Evolutionary conservation across 1,140 invertebrate genomes (phyloP), one percentile per base, ranked within the genome.

Genomic region (Acromyrmex heyeri): DNA sequence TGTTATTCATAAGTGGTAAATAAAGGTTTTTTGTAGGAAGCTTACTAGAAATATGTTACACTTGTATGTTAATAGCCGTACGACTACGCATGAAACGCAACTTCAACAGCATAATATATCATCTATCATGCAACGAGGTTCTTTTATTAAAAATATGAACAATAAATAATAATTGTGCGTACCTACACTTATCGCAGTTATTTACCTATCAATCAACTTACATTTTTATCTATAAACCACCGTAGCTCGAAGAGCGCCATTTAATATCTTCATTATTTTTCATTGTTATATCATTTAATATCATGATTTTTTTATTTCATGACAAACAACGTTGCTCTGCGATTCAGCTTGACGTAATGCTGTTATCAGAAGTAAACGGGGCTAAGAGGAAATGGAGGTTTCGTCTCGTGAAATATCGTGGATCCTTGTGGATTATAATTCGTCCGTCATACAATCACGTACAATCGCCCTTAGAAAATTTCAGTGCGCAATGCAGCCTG

Each of bases 161-260:
- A 72, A 77, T 69, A 53, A 86, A 85, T 50, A 27, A 78, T 59
- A 75, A 57, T 78, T 89, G 57, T 86, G 87, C 82, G 59, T 55
- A 76, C 30, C 4, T 24, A 27, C 38, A 44, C 44, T 44, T 67
- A 64, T 27, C 53, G n/a, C 21, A 16, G 7, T 44, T 34, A 61
- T 61, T 59, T 27, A 81, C 48, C 55, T 27, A 81, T 61, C 55
- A 61, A 30, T 24, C 7, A 18, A 2, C 27, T 34, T 62, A 83
- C 2, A 21, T 30, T 50, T 82, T 30, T 44, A 53, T 44, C 24
- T 81, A 81, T 57, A 16, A 57, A 81, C 8, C 21, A 81, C 2
- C 6, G 16, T 5, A 69, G 30, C 34, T 81, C 16, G 3, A 44
- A n/a, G 21, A 57, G 38, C 0, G 12, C 8, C 6, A 44, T 81